Evolutionary conservation across 2,797 vertebrate species (phyloP), one percentile per base, ranked within the genome.

Genomic region (Aquila chrysaetos): DNA sequence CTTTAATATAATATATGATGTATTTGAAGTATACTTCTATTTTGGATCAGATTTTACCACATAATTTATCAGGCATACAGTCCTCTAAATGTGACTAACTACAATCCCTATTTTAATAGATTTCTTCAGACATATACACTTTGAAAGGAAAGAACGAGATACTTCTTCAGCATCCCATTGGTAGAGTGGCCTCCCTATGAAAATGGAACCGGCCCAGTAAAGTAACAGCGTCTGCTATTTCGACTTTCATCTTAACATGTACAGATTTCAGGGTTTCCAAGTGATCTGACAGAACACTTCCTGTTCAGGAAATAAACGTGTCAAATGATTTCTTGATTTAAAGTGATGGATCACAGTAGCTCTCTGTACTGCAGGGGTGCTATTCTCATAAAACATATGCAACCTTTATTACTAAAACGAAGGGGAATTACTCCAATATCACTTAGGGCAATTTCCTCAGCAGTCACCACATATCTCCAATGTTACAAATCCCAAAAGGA

Each of bases 241-340:
- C 16, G 54, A 88, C 92, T 97, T 97, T 96, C 91, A 96, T 97
- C 96, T 97, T 84, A 90, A 91, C 67, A 83, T 94, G 59, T 76
- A 97, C 92, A 83, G 74, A 96, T 97, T 97, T 97, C 93, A 96
- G 90, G 80, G 88, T 94, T 98, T 97, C 96, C 93, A 96, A 90
- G 94, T 97, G 96, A 96, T 97, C 92, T 95, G 95, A 97, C 93
- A 96, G 88, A 93, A 92, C 76, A 85, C 86, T 98, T 98, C 97
- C 98, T 97, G 94, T 72, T 95, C 61, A 96, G 97, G 96, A 98
- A 98, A 97, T 97, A 98, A 97, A 98, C 1, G 64, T 96, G 95
- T 97, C 96, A 98, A 97, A 97, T 93, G 77, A 97, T 96, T 98
- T 97, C 97, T 98, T 96, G 97, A 97, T 97, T 97, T 96, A 96